Base-by-base conservation (phyloP, 2,797 vertebrate species). In the Erithacus rubecula region DNA sequence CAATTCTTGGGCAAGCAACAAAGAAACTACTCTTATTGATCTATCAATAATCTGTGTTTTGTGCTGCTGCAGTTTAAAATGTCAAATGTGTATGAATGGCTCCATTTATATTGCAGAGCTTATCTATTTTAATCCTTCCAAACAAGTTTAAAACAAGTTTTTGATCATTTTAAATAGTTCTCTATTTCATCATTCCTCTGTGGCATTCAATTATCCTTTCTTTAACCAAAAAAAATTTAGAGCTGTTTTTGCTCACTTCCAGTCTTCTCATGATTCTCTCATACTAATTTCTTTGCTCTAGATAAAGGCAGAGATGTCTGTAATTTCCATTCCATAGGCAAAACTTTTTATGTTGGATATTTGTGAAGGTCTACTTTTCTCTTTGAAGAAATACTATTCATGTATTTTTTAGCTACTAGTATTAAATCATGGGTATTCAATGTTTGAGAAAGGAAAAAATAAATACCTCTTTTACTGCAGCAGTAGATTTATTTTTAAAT, bases 71-170 rank as follows among this genome's bases (percentile, higher is more conserved):
- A 62, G 9, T 94, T 95, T 93, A 63, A 94, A 96, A 95, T 93
- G 93, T 95, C 91, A 94, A 85, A 83, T n/a, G 10, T 46, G 41
- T 70, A 53, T 94, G 87, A 96, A 96, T 89, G 18, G 43, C n/a
- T 95, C 29, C 41, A 79, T 93, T 97, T 89, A 67, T 71, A 55
- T 76, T 69, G 60, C 9, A 58, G 41, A 19, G 5, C 2, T 87
- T 43, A 68, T 94, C 87, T 94, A 92, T 89, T 95, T 96, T 83
- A 87, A 80, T 93, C 36, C 29, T 80, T 83, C 36, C 43, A 93
- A 95, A 85, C 32, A 92, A 93, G 34, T 88, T 63, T 90, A 47
- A 93, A 89, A 68, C 60, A 90, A 80, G 53, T 22, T 83, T 94
- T 93, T 94, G 13, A 71, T 72, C 1, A 65, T 80, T 94, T 87